Evolutionary conservation across 1,140 invertebrate species (phyloP).

Genomic region (Mactra quadrangularis): DNA sequence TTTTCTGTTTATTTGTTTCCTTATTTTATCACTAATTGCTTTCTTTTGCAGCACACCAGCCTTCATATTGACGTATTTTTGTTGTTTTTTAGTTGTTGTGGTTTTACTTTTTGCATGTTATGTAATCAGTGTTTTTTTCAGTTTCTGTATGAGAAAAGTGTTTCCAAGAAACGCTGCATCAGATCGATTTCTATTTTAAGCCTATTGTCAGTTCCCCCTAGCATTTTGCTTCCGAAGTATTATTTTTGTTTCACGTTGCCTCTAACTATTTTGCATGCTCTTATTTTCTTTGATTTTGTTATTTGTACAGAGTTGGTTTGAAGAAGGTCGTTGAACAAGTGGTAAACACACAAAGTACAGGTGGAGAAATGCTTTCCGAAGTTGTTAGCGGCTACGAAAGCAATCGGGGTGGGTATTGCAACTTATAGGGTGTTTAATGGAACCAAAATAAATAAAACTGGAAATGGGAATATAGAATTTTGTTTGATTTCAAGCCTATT

Average conservation of each 20-base stretch:
- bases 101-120: background rate
- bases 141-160: too few species aligned
- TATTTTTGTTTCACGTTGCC: too few species aligned
- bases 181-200: too few species aligned
- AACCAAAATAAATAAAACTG: too few species aligned
- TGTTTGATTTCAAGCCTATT: too few species aligned
- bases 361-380: slow-evolving; percentile 75
- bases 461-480: too few species aligned
- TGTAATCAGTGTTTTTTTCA: background rate
- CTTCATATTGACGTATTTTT: background rate
- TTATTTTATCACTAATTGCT: background rate
- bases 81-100: background rate
- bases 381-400: slow-evolving; percentile 73
- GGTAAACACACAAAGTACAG: slow-evolving; percentile 73
- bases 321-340: slow-evolving; percentile 78
- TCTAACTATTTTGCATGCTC: too few species aligned
- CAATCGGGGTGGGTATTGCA: slow-evolving; percentile 78
- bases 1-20: slow-evolving; percentile 7
- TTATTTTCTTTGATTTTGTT: slow-evolving; percentile 65
- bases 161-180: too few species aligned
- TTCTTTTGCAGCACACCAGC: background rate
- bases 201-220: background rate
- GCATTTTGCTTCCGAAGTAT: background rate
- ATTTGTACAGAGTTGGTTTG: slow-evolving; percentile 77
- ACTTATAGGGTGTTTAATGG: background rate